Percentiles rank a stretch among this genome's conserved stretches.
phyloP scores from a whole-genome alignment of 2,113 vertebrate genomes.

The Burhinus oedicnemus region DNA sequence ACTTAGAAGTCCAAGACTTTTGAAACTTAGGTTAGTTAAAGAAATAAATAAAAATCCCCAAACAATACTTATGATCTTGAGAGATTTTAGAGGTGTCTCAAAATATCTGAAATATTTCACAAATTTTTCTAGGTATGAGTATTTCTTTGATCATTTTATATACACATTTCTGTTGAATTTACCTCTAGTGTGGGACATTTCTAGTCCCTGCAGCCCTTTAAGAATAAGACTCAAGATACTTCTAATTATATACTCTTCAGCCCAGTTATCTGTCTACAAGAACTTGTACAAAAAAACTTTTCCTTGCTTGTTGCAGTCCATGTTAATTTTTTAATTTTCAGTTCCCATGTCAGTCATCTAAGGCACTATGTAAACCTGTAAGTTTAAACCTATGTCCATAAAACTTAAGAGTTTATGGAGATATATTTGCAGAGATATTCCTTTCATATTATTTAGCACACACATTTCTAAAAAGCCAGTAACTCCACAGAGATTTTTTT shows the following conservation, averaged over 20 bases:
- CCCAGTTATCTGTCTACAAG: neutral
- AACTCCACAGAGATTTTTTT: neutral
- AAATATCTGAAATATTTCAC: neutral
- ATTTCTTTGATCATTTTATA: neutral
- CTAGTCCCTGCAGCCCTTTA: neutral
- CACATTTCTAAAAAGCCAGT: neutral
- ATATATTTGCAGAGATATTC: fast-evolving
- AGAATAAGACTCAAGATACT: neutral
- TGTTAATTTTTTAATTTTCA: neutral
- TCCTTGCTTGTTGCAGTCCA: neutral
- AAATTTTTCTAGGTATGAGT: neutral
- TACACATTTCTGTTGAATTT: neutral
- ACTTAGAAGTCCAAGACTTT: neutral
- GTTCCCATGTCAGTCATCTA: neutral
- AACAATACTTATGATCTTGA: neutral
- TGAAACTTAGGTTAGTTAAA: neutral
- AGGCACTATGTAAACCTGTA: fast-evolving
- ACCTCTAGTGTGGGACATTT: neutral
- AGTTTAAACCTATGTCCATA: neutral
- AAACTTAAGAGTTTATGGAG: neutral
- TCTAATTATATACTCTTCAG: neutral
- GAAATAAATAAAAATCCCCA: neutral
- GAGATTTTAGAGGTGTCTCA: neutral
- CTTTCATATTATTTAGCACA: neutral
- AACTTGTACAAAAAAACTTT: neutral